Base-by-base conservation (phyloP, 92 coral and sea anemone species). In the Siderastrea siderea region DNA sequence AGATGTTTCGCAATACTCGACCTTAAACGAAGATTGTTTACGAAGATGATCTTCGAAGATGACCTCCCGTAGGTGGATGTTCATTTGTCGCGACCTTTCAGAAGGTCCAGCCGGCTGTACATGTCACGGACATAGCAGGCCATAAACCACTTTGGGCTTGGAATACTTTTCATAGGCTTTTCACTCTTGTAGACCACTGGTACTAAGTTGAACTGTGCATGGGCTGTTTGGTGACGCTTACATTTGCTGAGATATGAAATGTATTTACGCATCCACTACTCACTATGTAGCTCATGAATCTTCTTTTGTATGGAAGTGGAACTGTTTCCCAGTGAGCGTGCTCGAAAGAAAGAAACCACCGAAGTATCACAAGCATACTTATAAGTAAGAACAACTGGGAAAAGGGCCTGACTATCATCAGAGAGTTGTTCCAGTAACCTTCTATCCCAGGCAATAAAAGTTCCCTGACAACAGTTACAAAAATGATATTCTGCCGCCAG, bases 391-490 rank as follows among this genome's bases (percentile, higher is more conserved):
- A 80, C 69, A 1, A 85, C 74, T 5, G 93, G 93, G 59, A 86
- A 75, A 57, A 53, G 47, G 63, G 38, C 66, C 57, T 78, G 11
- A 11, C 65, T 45, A 5, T 81, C 90, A 64, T 72, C 68, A 6
- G 93, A 69, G 12, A 90, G 75, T 26, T 48, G 82, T 7, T 70
- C 17, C n/a, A 90, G 90, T 55, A 80, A 13, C 58, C 90, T 45
- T 11, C 51, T 44, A 50, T 90, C 93, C 93, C 90, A 90, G 1
- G 90, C 93, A 79, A 90, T 79, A 49, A 73, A 90, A 1, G 90
- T 85, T 1, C 93, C 84, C 10, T 76, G 81, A 44, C 88, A 87
- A 6, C 45, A 78, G n/a, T 77, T 82, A 78, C 88, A 91, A 43
- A 15, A 75, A 68, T 71, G 86, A 74, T 91, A 77, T 75, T 91